Conservation (phyloP, 2,797 vertebrate species). For the Anas georgica region DNA sequence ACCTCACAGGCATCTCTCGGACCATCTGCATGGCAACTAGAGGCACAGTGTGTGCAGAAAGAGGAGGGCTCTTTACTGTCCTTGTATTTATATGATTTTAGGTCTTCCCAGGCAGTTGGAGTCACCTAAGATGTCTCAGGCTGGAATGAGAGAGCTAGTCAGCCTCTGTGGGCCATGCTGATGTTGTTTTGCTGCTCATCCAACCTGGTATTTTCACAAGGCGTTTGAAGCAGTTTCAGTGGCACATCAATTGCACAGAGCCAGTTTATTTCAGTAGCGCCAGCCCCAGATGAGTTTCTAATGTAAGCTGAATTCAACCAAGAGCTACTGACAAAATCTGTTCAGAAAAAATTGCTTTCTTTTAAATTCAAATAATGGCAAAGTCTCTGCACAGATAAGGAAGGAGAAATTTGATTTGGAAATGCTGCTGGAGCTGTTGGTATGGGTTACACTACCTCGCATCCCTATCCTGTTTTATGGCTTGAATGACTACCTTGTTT, state of each 20-base stretch:
- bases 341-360: conserved; percentile 5
- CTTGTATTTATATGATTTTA: not conserved
- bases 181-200: not conserved
- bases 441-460: not conserved
- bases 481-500: conserved; percentile 51
- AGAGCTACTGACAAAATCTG: not conserved
- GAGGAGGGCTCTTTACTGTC: not conserved
- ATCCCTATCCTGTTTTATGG: conserved; percentile 23
- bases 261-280: not conserved
- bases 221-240: not conserved
- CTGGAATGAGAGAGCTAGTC: conserved; percentile 8
- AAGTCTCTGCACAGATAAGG: not conserved
- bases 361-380: not conserved
- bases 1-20: fast-evolving
- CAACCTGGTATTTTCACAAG: not conserved
- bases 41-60: fast-evolving
- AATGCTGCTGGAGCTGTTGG: not conserved
- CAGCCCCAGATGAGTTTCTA: not conserved
- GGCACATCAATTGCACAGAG: not conserved
- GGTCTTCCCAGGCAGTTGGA: not conserved
- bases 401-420: not conserved
- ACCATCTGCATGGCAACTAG: not conserved
- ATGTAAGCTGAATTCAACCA: not conserved
- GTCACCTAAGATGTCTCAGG: not conserved
- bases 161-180: not conserved